Percentiles rank a stretch among this genome's conserved stretches.
phyloP scores from a whole-genome alignment of 2,113 vertebrate species.

The Vidua macroura region DNA sequence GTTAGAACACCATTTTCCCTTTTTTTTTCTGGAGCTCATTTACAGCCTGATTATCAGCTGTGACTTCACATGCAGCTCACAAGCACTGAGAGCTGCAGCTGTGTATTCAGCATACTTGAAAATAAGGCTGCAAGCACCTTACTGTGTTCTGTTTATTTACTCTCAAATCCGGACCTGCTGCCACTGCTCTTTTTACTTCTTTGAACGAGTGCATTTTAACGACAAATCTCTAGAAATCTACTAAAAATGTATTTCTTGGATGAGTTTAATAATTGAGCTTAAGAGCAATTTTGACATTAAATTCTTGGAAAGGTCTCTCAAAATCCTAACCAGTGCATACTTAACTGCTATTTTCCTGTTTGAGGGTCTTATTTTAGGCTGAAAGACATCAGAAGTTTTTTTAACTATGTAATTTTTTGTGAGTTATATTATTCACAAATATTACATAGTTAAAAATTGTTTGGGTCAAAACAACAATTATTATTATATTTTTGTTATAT shows the following conservation, averaged over 20 bases:
- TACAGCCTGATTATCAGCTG: background rate
- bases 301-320: background rate
- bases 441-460: background rate
- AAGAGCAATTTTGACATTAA: background rate
- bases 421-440: background rate
- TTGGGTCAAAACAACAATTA: background rate
- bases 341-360: background rate
- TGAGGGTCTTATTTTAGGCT: background rate
- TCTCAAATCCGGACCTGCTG: background rate
- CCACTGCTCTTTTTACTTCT: background rate
- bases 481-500: background rate
- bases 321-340: background rate
- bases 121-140: background rate
- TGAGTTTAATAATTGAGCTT: background rate
- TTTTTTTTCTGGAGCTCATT: constrained; percentile 12
- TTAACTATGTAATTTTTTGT: background rate
- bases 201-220: background rate
- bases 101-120: background rate
- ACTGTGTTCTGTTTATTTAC: background rate
- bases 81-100: background rate
- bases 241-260: background rate
- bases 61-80: background rate
- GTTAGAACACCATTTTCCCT: background rate
- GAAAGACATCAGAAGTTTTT: background rate
- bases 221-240: background rate